Evolutionary conservation across 2,888 invertebrate genomes (phyloP), one percentile per base, ranked within the genome.

Genomic region (Petrophora chlorosata): DNA sequence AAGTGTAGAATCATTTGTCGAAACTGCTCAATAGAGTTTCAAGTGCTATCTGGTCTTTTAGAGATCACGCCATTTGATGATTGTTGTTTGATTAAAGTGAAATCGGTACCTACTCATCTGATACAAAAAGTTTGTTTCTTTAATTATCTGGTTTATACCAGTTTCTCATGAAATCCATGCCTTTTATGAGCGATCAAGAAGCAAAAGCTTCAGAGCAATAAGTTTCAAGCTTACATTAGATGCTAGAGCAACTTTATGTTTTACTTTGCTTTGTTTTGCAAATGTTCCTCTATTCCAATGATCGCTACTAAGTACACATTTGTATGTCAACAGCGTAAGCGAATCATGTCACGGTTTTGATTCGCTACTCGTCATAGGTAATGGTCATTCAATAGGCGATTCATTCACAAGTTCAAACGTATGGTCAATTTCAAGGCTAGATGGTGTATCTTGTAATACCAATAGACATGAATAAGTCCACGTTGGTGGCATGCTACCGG

Each of bases 401-500:
- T 76, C 79, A 79, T 79, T 79, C 78, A 79, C 76, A 75, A 78
- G 70, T 61, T 61, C 39, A 43, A 65, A 63, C 66, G 73, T 70
- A 65, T 71, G 73, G 64, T 63, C 65, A 70, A 61, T 68, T 59
- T 64, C 78, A 79, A 79, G 80, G 80, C 67, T 73, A 79, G 73
- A 73, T 70, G 61, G 60, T 56, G 63, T 73, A 73, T 68, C 72
- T 57, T 60, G 62, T 65, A 65, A 61, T 51, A 49, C 62, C 64
- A 67, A 67, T 69, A 68, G 55, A 50, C 48, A 56, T 61, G 70
- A 63, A 66, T 63, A 67, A 58, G 65, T 58, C 62, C 73, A 63
- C 70, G 70, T 73, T 71, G 73, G 72, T 70, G 78, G 72, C 61
- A 53, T 60, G 76, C 86, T 85, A 88, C 88, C 84, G 84, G 87